These are phyloP conservation scores for Strongylocentrotus purpuratus DNA, from an alignment of 35 echinoderm and acorn worm genomes.

Conservation along the genomic window DNA sequence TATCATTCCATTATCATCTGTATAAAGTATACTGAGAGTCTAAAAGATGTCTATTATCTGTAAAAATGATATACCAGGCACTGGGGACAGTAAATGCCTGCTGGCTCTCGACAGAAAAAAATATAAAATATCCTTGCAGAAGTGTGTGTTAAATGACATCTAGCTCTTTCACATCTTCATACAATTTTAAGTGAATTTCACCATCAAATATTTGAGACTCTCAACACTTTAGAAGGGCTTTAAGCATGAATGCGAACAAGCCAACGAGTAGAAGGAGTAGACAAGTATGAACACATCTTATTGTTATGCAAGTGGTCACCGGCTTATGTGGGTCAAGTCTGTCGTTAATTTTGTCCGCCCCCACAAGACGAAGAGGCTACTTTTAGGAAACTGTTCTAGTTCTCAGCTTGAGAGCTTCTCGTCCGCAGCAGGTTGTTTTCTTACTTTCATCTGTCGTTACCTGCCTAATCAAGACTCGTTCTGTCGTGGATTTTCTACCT, in stretches of 20 bases:
- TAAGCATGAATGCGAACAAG: background rate
- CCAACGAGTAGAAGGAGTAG: background rate
- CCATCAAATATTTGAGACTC: no score
- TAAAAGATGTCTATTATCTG: no score
- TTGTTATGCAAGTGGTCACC: background rate
- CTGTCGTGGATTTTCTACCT: background rate
- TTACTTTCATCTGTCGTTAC: background rate
- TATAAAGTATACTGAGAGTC: no score
- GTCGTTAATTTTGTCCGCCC: background rate
- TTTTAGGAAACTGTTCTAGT: background rate
- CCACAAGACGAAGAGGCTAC: background rate
- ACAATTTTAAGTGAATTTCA: no score
- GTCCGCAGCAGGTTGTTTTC: background rate
- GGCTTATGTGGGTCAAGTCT: slow-evolving; percentile 15
- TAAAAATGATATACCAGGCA: no score
- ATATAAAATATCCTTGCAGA: no score
- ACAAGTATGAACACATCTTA: background rate
- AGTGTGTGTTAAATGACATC: no score
- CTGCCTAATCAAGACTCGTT: background rate
- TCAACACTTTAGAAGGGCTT: no score
- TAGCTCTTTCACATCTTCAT: no score
- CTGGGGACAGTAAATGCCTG: no score
- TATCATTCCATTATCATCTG: no score
- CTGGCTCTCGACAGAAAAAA: no score
- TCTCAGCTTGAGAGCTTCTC: background rate